These are phyloP conservation scores for Eptatretus burgeri DNA, from an alignment of 2,113 vertebrate species.

Conservation along the genomic window DNA sequence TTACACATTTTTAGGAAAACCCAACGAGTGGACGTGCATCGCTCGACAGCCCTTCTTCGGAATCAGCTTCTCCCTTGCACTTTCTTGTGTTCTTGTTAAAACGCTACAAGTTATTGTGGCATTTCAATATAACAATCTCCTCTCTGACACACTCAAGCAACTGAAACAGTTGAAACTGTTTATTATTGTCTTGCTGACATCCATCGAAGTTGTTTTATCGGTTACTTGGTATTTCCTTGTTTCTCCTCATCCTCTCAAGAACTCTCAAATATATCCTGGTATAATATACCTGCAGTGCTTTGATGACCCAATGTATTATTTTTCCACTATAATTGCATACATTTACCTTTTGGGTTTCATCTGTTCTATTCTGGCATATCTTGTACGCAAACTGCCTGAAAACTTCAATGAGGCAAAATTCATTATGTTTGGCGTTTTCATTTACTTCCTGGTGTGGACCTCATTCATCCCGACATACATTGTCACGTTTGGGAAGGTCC, in stretches of 20 bases:
- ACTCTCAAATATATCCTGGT: neutral
- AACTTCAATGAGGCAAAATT: slow-evolving; percentile 7
- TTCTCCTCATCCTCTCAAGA: neutral
- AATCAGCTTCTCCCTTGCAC: neutral
- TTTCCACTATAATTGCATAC: neutral
- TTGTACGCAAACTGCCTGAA: slow-evolving; percentile 7
- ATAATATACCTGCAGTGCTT: neutral
- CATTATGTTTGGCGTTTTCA: slow-evolving; percentile 6
- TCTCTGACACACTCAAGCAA: neutral
- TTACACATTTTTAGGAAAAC: neutral
- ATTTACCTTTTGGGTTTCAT: neutral
- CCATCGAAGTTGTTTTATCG: neutral
- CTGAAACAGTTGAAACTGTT: neutral
- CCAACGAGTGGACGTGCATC: slow-evolving; percentile 3
- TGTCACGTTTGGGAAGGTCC: neutral
- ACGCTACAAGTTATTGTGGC: slow-evolving; percentile 1
- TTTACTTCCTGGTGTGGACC: slow-evolving; percentile 5
- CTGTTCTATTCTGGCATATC: neutral
- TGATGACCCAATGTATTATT: neutral
- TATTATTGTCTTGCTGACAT: neutral
- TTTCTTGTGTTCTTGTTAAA: slow-evolving; percentile 7
- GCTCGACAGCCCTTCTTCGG: neutral
- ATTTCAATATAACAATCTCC: neutral
- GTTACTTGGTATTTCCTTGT: slow-evolving; percentile 4
- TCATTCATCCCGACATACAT: slow-evolving; percentile 1